These are phyloP conservation scores for Mohoua ochrocephala DNA, from an alignment of 2,113 vertebrate genomes.

Conservation along the genomic window DNA sequence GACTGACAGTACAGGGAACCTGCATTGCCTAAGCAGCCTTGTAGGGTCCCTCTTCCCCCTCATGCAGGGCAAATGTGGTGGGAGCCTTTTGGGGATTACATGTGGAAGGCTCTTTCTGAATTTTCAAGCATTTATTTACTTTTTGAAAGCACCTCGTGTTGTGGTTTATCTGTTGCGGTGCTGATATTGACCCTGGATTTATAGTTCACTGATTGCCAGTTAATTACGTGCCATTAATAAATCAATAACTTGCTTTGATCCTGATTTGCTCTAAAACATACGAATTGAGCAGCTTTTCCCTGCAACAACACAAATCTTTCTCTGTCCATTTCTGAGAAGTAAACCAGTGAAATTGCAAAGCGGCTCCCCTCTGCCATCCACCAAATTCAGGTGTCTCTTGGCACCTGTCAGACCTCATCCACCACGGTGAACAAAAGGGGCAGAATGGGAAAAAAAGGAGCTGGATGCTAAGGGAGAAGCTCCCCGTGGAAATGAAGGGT, in stretches of 20 bases:
- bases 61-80: accelerated
- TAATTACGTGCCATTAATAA: constrained; percentile 8
- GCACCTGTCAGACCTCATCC: accelerated
- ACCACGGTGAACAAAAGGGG: accelerated
- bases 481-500: neutral
- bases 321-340: neutral
- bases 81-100: neutral
- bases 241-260: constrained; percentile 18
- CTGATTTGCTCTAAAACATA: neutral
- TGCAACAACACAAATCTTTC: neutral
- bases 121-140: neutral
- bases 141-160: neutral
- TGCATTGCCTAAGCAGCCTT: accelerated
- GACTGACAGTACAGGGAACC: accelerated
- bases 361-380: neutral
- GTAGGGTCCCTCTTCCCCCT: neutral
- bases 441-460: neutral
- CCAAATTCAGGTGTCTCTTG: neutral
- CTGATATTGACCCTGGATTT: neutral
- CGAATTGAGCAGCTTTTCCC: neutral
- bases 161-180: neutral
- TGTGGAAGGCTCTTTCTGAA: neutral
- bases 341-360: neutral
- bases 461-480: neutral
- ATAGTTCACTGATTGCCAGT: neutral